Evolutionary conservation across 2,888 invertebrate species (phyloP), one percentile per base, ranked within the genome.

Genomic region (Hylaea fasciaria): DNA sequence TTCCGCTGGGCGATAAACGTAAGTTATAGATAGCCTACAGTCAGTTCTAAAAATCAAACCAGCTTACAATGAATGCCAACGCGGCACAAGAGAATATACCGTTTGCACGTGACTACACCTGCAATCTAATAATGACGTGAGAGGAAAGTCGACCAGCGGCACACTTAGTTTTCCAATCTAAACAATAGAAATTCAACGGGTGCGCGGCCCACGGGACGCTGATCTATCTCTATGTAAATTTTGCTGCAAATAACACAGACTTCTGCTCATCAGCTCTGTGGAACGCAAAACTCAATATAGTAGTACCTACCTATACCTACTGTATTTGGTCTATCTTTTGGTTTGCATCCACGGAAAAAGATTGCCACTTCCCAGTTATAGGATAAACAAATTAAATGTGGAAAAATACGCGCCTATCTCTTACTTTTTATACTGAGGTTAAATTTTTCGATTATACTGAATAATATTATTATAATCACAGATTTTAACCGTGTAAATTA

Each of bases 151-250:
- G 85, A 82, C 84, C 81, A 83, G 83, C 76, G 77, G 74, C 72
- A 81, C 86, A 87, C 89, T 91, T 90, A 89, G 90, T 92, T 92
- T 92, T 92, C 92, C 91, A 91, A 92, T 92, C 87, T 91, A 91
- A 91, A 92, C 91, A 92, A 92, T 92, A 91, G 91, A 90, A 91
- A 92, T 92, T 91, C 92, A 88, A 81, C 91, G 89, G 91, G 89
- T 90, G 90, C 90, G 73, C 84, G 82, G 66, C 91, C 87, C 91
- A 70, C 72, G 92, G 91, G 92, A 91, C 82, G 67, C 77, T 83
- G 85, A 86, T 90, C 89, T 85, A 92, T 92, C 86, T 92, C 90
- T 92, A 92, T 92, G 92, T 90, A 91, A 92, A 92, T 91, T 88
- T 91, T 88, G 83, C 86, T 73, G 87, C 87, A 87, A 91, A 91